Base-by-base conservation (phyloP, 1,140 invertebrate genomes). In the Conus ventricosus region DNA sequence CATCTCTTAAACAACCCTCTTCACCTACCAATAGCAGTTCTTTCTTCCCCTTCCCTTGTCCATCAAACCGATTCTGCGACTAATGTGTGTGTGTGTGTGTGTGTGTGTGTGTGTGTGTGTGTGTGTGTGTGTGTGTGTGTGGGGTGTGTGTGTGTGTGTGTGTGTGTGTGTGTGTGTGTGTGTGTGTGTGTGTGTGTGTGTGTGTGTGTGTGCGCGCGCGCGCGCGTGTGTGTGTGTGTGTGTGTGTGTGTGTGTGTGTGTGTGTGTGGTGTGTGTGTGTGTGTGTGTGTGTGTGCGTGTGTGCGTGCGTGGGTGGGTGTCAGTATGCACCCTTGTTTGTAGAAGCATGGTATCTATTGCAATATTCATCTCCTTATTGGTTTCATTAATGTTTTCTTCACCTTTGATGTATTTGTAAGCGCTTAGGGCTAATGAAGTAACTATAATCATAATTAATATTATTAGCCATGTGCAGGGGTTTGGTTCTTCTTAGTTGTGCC, bases 81-180 rank as follows among this genome's bases (percentile, higher is more conserved):
- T 81, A 17, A n/a, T 81, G 39, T 53, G 39, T 53, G 27, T 53
- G 13, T 54, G 80, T 81, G 80, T 81, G 80, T 81, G 75, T 78
- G 75, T 78, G 75, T 78, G 75, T 78, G 75, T 78, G 75, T 78
- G 75, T 78, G 75, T 78, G 75, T 78, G 75, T 78, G 75, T 78
- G 75, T 78, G 75, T 78, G 75, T 78, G 75, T 78, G 75, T 78
- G 75, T 78, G 75, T 78, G 75, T 78, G 75, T 78, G 75, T 78
- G 75, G 75, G 3, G 75, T 78, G 75, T n/a, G 75, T 78, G 75
- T 39, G 75, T 78, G 75, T 78, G 75, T 78, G 75, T 78, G 75
- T 78, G 75, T 78, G 75, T 78, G 75, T 78, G 75, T n/a, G 75
- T 78, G 75, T 39, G 75, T 23, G 75, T 78, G 75, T 39, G 75